Base-by-base conservation (phyloP, 2,888 invertebrate genomes). In the Conomelus anceps region DNA sequence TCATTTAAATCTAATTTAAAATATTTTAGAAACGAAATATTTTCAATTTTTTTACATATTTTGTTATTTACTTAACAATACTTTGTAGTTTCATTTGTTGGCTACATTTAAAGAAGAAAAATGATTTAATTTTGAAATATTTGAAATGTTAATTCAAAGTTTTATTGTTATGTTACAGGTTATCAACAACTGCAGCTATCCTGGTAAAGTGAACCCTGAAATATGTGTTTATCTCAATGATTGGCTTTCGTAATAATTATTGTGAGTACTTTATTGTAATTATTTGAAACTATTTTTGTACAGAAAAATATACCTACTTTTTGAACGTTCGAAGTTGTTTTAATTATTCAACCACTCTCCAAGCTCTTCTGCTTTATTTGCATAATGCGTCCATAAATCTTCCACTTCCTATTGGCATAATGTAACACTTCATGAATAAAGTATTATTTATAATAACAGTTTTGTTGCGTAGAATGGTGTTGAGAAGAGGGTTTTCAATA, bases 181-280 rank as follows among this genome's bases (percentile, higher is more conserved):
- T 86, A 93, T 92, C 87, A 95, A 96, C 91, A 96, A 97, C 92
- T 99, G 99, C 93, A 96, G 96, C 41, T 96, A 96, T 91, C 95
- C 96, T 90, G 98, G 98, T 9, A 95, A 96, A 89, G 95, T 99
- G 11, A 98, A 97, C 90, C 98, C 98, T 1, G 95, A 96, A 92
- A 96, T 95, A 89, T 99, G 98, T 94, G 95, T 95, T 92, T 99
- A 99, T 93, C 95, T 98, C 94, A 96, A 95, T 91, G 98, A 98
- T 91, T 99, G 98, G 98, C 94, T 98, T 91, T 86, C 89, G 22
- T 89, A 63, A 87, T 63, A 3, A n/a, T n/a, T n/a, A n/a, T 6
- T n/a, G 63, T 63, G 63, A 63, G 63, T n/a, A 63, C 63, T 63
- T n/a, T n/a, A 1, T 63, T n/a, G n/a, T 6, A 7, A n/a, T n/a